These are phyloP conservation scores for Larimichthys crocea DNA, from an alignment of 2,113 vertebrate species.

Conservation along the genomic window DNA sequence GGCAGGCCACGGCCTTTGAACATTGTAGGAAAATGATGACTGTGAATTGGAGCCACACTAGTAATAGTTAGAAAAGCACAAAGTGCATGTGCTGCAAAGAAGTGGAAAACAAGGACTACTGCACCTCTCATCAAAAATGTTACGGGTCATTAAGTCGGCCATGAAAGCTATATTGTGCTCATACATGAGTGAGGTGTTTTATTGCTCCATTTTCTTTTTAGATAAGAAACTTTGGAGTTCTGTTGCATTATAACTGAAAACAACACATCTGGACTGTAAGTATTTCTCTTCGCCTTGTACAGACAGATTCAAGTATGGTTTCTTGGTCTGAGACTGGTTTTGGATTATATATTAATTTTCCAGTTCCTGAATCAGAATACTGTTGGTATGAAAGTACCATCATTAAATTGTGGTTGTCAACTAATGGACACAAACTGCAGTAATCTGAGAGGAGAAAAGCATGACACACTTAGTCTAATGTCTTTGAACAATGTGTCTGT, in stretches of 20 bases:
- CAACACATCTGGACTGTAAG: background rate
- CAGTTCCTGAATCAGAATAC: background rate
- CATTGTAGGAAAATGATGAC: too few relatives aligned
- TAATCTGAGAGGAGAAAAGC: background rate
- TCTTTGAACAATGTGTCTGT: background rate
- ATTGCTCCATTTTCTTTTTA: background rate
- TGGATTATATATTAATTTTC: background rate
- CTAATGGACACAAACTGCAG: background rate
- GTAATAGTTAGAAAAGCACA: background rate
- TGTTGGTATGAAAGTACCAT: background rate
- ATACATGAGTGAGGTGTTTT: background rate
- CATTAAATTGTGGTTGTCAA: background rate
- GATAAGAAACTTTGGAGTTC: background rate
- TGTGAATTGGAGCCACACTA: too few relatives aligned
- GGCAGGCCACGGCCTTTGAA: too few relatives aligned
- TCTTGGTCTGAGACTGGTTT: background rate
- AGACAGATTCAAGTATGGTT: too few relatives aligned
- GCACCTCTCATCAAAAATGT: background rate
- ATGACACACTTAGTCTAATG: background rate
- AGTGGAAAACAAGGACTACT: background rate
- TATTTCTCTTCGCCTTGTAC: background rate
- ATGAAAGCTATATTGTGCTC: background rate
- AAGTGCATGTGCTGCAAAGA: background rate
- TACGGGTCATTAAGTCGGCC: background rate
- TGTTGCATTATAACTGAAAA: background rate